phyloP scores from a whole-genome alignment of 2,797 vertebrate species.

The Spheniscus humboldti region DNA sequence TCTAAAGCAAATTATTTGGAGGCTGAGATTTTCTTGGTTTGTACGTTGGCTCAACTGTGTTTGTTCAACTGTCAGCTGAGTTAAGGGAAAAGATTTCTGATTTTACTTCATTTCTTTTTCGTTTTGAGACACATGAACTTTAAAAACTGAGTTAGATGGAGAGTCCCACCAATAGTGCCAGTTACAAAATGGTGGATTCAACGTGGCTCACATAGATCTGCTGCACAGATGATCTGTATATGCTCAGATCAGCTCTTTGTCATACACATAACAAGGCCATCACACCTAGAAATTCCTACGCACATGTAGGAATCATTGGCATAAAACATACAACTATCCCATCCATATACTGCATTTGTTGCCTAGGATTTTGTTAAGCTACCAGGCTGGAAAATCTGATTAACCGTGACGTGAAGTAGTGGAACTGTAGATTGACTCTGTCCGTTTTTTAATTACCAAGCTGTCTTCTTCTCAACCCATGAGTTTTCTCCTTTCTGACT shows the following conservation, averaged over 20 bases:
- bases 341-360: not conserved
- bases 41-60: not conserved
- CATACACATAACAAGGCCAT: not conserved
- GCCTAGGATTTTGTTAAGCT: not conserved
- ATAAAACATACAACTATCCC: not conserved
- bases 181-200: not conserved
- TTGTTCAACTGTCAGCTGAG: not conserved
- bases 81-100: not conserved
- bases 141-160: not conserved
- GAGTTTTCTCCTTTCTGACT: not conserved
- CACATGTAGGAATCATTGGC: not conserved
- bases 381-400: not conserved
- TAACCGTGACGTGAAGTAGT: not conserved
- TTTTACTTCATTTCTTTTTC: not conserved
- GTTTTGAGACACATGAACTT: not conserved
- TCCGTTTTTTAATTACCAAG: not conserved
- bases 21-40: not conserved
- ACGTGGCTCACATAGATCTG: not conserved
- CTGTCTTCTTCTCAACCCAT: not conserved
- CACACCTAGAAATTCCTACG: not conserved
- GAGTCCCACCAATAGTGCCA: not conserved
- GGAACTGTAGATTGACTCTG: not conserved
- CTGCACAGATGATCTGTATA: not conserved
- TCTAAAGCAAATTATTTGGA: not conserved
- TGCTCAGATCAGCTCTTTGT: not conserved